Conservation (phyloP, 2,113 vertebrate species). For the Lycaon pictus region DNA sequence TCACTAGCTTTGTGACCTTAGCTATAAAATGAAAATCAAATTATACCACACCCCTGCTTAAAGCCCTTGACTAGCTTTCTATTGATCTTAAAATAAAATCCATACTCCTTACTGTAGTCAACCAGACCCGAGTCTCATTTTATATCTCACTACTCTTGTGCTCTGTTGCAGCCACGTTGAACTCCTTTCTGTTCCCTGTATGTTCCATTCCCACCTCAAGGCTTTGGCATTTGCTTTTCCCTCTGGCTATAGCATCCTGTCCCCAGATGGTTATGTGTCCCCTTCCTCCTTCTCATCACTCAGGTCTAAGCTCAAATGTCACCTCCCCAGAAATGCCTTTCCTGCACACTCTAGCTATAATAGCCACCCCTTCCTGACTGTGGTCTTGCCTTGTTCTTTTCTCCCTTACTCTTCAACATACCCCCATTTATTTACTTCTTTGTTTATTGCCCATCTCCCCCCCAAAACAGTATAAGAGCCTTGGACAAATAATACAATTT, state of each 20-base stretch:
- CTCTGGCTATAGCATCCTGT: too few species aligned
- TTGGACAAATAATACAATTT: neutral
- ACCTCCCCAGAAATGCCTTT: neutral
- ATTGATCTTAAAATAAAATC: constrained; percentile 26
- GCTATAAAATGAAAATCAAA: constrained; percentile 62
- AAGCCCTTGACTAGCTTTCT: constrained; percentile 22
- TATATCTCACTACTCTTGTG: rapidly evolving
- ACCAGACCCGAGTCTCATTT: neutral
- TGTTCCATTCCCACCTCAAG: neutral
- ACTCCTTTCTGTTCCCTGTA: neutral
- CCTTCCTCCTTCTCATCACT: neutral
- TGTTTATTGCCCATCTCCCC: neutral
- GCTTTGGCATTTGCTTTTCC: neutral
- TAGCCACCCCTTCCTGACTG: rapidly evolving
- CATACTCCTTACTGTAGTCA: neutral
- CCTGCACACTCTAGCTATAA: neutral
- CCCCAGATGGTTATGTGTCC: neutral
- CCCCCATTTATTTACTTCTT: neutral
- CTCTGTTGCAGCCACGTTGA: neutral
- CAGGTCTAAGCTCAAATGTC: neutral
- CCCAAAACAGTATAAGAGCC: neutral
- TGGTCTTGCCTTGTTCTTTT: neutral
- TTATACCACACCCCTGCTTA: neutral
- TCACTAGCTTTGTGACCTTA: constrained; percentile 55
- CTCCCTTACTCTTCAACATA: neutral